Evolutionary conservation across 30 jellyfish, hydroid and myxozoan species (phyloP).

Genomic region (Turritopsis dohrnii): DNA sequence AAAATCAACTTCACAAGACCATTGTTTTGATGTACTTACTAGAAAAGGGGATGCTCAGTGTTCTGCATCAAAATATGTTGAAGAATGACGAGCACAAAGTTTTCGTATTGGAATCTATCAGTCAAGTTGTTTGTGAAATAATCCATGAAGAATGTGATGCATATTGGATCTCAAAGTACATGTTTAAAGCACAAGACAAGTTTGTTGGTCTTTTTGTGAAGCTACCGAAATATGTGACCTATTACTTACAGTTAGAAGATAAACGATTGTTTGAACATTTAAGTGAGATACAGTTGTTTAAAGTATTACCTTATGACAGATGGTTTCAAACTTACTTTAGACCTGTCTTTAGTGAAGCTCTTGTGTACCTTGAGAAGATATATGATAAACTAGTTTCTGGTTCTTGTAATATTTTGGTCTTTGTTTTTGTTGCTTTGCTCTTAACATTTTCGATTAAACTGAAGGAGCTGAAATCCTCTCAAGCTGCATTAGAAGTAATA

Average conservation of each 20-base stretch:
- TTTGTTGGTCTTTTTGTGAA: constrained; percentile 54
- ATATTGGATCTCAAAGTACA: constrained; percentile 71
- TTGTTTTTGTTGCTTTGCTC: constrained; percentile 72
- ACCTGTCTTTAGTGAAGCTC: constrained; percentile 54
- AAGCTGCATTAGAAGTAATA: constrained; percentile 43
- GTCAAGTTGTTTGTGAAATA: constrained; percentile 61
- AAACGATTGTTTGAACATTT: constrained; percentile 74
- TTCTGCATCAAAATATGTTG: constrained; percentile 38
- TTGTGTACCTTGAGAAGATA: constrained; percentile 26
- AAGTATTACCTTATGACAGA: constrained; percentile 72
- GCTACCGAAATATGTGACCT: constrained; percentile 69
- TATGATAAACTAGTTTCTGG: constrained; percentile 92
- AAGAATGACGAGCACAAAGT: constrained; percentile 72
- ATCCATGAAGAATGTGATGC: constrained; percentile 70
- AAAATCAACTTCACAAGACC: constrained; percentile 32
- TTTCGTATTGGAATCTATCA: constrained; percentile 60
- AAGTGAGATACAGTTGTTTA: constrained; percentile 70
- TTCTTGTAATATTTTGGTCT: constrained; percentile 80
- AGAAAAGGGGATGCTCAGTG: constrained; percentile 78
- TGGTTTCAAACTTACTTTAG: constrained; percentile 91
- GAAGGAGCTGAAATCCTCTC: constrained; percentile 47
- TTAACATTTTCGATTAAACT: constrained; percentile 53
- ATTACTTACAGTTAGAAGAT: constrained; percentile 73
- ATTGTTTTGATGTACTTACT: constrained; percentile 72
- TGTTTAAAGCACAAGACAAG: constrained; percentile 65